Base-by-base conservation (phyloP, 2,797 vertebrate genomes). In the Odontamblyopus lacepedii region DNA sequence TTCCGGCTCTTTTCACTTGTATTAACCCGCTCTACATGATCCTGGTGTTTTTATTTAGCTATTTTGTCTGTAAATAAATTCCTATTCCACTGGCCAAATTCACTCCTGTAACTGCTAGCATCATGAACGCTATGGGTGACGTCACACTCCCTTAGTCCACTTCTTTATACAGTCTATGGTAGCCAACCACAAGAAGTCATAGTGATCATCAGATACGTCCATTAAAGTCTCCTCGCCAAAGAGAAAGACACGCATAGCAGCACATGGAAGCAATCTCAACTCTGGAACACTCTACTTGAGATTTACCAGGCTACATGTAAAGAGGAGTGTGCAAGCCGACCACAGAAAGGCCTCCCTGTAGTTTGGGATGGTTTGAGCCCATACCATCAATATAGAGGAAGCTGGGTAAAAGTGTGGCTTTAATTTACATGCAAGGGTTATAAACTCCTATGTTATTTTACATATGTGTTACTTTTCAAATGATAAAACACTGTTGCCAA, bases 211-310 rank as follows among this genome's bases (percentile, higher is more conserved):
- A 27, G 38, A 73, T 71, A 70, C 60, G 19, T 67, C 80, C 59
- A 66, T 64, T 65, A 38, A 32, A 18, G 27, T 73, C 67, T 80
- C 71, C 62, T 80, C 71, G 64, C 53, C 59, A 61, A 41, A 70
- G 63, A 71, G 65, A 73, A 75, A 75, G 71, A 67, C 72, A 71
- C 69, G 70, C 68, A 19, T 63, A 12, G 68, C 4, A 63, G 67
- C 86, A 91, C 72, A 83, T 91, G 88, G 88, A 90, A 90, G 79
- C 83, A 82, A 89, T 92, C 79, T 70, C 4, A 57, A 68, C 62
- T 73, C 67, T 73, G 5, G 63, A 2, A 48, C 70, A 75, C 78
- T 72, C 67, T 55, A 74, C 32, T 73, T 74, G 83, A 81, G 79
- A 70, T 66, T 81, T 80, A 70, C 67, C 84, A 78, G 78, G 79